Base-by-base conservation (phyloP, 2,113 vertebrate species). In the Salvelinus namaycush region DNA sequence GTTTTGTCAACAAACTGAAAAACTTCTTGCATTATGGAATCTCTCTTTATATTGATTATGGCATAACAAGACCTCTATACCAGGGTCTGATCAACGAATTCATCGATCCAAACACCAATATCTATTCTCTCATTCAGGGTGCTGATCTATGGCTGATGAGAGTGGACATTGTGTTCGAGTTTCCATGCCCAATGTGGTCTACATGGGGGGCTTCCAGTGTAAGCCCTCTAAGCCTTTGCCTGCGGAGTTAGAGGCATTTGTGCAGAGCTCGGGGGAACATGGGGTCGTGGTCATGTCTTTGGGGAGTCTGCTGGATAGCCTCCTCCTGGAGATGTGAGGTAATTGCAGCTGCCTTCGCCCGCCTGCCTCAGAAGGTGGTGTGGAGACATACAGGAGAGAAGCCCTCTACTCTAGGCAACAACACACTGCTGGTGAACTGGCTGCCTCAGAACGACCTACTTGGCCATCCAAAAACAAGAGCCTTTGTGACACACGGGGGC, bases 111-210 rank as follows among this genome's bases (percentile, higher is more conserved):
- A 73, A 83, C n/a, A 16, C 73, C 39, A 84, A 82, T 13, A 59
- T 90, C 4, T 76, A 84, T 26, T 72, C 79, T 9, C 73, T 90
- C 59, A 87, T 87, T 49, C 85, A 89, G 49, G 79, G 77, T 16
- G 87, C 87, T 0, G 88, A 90, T 73, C 62, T 91, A 26, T 88
- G 88, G 81, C 82, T 91, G 8, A 89, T 89, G 86, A 74, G 86
- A 60, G 82, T 89, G 0, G 87, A 91, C 77, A 88, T 84, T 76
- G 88, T 90, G 4, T 86, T 90, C 12, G 89, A 90, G 72, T 89
- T 88, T 26, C 87, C 88, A 26, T 80, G 89, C 86, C 86, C 13
- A 90, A 87, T 24, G 74, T 85, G 31, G 82, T 89, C n/a, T 89
- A 88, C 69, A 80, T 90, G 16, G 86, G 86, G 4, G 85, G 87